Conservation (phyloP, 2,113 vertebrate genomes). For the Entomyzon cyanotis region DNA sequence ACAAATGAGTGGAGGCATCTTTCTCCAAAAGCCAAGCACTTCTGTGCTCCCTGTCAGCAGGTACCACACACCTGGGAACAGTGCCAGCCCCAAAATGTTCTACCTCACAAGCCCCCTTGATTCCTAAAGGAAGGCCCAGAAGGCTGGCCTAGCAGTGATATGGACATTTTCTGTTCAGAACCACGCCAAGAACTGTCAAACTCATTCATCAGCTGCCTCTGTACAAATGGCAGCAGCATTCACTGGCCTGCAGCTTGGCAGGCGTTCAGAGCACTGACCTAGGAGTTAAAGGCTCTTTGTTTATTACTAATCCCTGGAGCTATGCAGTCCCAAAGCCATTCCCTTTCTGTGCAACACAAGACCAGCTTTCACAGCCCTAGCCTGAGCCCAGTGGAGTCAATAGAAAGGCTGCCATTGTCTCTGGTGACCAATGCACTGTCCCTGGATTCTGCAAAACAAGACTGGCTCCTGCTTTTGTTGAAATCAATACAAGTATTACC, state of each 20-base stretch:
- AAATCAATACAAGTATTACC: slow-evolving; percentile 22
- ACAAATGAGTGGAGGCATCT: background rate
- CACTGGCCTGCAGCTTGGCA: slow-evolving; percentile 38
- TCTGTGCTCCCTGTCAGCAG: background rate
- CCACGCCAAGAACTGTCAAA: background rate
- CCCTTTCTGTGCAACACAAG: slow-evolving; percentile 63
- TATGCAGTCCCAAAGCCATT: slow-evolving; percentile 58
- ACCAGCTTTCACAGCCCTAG: slow-evolving; percentile 38
- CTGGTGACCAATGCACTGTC: slow-evolving; percentile 21
- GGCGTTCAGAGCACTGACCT: slow-evolving; percentile 44
- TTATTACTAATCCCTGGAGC: slow-evolving; percentile 49
- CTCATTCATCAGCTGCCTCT: slow-evolving; percentile 39
- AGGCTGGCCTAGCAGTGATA: background rate
- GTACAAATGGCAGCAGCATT: background rate
- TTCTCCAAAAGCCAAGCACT: background rate
- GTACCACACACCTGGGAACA: background rate
- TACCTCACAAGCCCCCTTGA: background rate
- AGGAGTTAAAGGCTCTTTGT: slow-evolving; percentile 67
- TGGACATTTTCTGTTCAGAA: background rate
- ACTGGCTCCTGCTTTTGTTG: slow-evolving; percentile 53
- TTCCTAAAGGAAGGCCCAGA: background rate
- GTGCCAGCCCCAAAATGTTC: background rate
- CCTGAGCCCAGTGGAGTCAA: slow-evolving; percentile 29
- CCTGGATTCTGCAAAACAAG: slow-evolving; percentile 43
- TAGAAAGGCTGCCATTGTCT: slow-evolving; percentile 62